These are phyloP conservation scores for Cassiopea andromeda DNA, from an alignment of 30 jellyfish, hydroid and myxozoan species.

Conservation along the genomic window DNA sequence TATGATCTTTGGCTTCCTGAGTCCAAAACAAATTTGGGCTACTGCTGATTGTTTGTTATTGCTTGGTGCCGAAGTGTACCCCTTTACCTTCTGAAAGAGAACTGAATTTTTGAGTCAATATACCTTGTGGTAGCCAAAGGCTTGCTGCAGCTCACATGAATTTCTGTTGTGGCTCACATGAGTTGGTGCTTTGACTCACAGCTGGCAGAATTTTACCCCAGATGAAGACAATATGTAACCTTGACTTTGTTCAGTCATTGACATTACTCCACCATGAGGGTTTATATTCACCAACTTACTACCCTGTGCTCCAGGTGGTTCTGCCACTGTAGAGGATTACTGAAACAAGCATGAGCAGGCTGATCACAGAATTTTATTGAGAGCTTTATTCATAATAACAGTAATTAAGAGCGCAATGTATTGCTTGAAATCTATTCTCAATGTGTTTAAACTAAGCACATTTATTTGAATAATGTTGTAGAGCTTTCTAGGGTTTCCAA, in stretches of 20 bases:
- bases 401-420: background rate
- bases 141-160: conserved; percentile 4
- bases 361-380: conserved; percentile 42
- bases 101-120: conserved; percentile 15
- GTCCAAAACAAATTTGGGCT: conserved; percentile 10
- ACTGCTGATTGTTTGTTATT: background rate
- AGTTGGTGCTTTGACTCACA: background rate
- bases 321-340: conserved; percentile 49
- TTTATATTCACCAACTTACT: background rate
- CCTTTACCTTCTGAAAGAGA: conserved; percentile 40
- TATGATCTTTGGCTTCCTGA: conserved; percentile 40
- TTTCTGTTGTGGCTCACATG: too few species aligned
- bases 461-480: conserved; percentile 27
- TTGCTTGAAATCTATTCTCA: conserved; percentile 24
- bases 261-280: conserved; percentile 7
- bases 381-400: conserved; percentile 7
- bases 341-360: conserved; percentile 17
- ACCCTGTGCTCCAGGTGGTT: conserved; percentile 18
- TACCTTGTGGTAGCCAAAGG: conserved; percentile 4
- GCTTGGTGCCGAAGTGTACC: conserved; percentile 11
- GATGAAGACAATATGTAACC: background rate
- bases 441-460: conserved; percentile 35
- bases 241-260: background rate
- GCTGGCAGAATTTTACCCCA: background rate
- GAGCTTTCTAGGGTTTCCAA: conserved; percentile 29